phyloP scores from a whole-genome alignment of 1,140 invertebrate species.

The Trichonephila clavipes region DNA sequence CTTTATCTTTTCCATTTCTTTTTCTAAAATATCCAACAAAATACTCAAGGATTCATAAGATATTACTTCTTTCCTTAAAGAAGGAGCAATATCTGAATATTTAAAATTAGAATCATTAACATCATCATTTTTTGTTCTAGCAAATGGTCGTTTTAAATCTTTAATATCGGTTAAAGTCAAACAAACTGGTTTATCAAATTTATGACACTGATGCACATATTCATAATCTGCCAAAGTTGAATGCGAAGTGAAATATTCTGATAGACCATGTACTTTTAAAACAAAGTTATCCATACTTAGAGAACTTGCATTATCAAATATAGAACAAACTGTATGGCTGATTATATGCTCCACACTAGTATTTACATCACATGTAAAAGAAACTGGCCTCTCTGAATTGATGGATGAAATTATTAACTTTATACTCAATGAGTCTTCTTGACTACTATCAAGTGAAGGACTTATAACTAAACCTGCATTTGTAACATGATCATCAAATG shows the following conservation, averaged over 20 bases:
- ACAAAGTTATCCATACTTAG: constrained; percentile 79
- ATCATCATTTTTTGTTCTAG: constrained; percentile 84
- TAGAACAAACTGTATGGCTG: constrained; percentile 88
- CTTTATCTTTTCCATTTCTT: constrained; percentile 80
- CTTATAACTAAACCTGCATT: constrained; percentile 86
- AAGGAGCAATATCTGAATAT: constrained; percentile 75
- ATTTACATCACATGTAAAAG: constrained; percentile 93
- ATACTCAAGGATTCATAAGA: constrained; percentile 79
- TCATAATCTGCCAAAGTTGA: constrained; percentile 91
- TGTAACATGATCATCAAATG: constrained; percentile 83
- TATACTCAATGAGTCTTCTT: constrained; percentile 89
- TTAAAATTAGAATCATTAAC: constrained; percentile 67
- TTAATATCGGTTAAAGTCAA: constrained; percentile 87
- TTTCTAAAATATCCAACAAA: constrained; percentile 81
- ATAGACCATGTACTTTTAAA: constrained; percentile 88
- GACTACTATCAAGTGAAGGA: constrained; percentile 89
- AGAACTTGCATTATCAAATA: constrained; percentile 77
- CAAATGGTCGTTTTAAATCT: constrained; percentile 85
- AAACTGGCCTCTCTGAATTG: constrained; percentile 85
- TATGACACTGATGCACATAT: constrained; percentile 96
- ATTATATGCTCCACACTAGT: constrained; percentile 93
- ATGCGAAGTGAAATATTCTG: constrained; percentile 88
- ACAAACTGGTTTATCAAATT: constrained; percentile 93
- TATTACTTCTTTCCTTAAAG: constrained; percentile 47
- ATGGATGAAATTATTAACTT: constrained; percentile 90